A percentile compares a stretch with the other conserved stretches of the same genome.
Evolutionary conservation across 2,113 vertebrate genomes (phyloP).

Genomic region (Tautogolabrus adspersus): DNA sequence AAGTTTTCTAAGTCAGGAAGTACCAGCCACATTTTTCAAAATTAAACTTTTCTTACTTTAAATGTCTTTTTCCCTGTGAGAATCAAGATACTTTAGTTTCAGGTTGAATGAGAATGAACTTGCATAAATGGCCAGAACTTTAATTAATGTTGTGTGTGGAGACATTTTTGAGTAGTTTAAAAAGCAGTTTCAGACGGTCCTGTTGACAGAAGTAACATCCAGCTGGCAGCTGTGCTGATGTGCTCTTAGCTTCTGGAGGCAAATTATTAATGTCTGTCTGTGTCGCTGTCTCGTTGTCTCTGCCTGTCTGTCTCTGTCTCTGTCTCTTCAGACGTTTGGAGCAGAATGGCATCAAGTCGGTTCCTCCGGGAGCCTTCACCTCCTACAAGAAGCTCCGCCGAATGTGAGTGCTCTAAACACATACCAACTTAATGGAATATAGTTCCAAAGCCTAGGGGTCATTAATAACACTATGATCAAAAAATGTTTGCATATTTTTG

Average conservation of each 20-base stretch:
- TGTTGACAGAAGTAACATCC: background rate
- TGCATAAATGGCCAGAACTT: background rate
- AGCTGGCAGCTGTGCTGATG: conserved; percentile 2
- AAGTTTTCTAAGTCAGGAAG: too few relatives aligned
- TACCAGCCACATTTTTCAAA: background rate
- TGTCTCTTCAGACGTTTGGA: conserved; percentile 86
- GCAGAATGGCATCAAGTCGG: conserved; percentile 94
- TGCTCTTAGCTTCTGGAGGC: background rate
- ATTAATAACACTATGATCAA: background rate
- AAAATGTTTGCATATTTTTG: too few relatives aligned
- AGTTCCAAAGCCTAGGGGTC: background rate
- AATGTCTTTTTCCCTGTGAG: background rate
- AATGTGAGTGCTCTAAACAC: conserved; percentile 85
- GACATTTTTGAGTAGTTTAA: background rate
- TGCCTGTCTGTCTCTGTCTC: conserved; percentile 4
- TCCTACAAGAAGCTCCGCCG: conserved; percentile 94
- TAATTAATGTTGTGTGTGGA: background rate
- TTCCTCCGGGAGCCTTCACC: conserved; percentile 92
- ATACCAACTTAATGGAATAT: too few relatives aligned
- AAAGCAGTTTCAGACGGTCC: background rate
- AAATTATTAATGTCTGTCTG: background rate
- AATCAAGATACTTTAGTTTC: background rate
- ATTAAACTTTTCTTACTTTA: background rate
- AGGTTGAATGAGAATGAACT: background rate
- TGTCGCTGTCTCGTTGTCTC: conserved; percentile 14